These are phyloP conservation scores for Zoanthus sociatus DNA, from an alignment of 92 coral and sea anemone genomes.

Conservation along the genomic window DNA sequence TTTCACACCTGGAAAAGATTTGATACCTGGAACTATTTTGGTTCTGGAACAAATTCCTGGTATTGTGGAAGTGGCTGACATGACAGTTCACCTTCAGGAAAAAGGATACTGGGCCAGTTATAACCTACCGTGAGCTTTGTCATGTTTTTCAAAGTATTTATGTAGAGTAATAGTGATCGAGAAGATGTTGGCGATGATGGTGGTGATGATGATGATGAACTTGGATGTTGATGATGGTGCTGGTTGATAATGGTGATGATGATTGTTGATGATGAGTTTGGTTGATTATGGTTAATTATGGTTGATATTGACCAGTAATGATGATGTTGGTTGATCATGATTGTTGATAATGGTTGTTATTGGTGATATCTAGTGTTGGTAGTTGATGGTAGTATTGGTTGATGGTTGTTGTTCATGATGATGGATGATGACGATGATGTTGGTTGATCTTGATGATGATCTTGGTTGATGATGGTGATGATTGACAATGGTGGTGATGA, in stretches of 20 bases:
- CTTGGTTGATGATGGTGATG: too few species aligned
- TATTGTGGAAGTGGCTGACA: conserved; percentile 81
- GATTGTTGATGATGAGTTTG: not conserved
- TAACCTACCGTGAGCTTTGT: conserved; percentile 82
- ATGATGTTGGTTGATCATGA: not conserved
- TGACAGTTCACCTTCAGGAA: conserved; percentile 81
- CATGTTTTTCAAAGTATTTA: not conserved
- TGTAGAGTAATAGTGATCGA: not conserved
- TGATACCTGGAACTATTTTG: conserved; percentile 77
- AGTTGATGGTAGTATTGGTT: not conserved
- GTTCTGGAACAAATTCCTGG: conserved; percentile 92
- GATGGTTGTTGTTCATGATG: not conserved
- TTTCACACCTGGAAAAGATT: conserved; percentile 79
- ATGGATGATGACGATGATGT: too few species aligned
- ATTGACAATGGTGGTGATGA: too few species aligned
- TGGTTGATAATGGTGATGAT: not conserved
- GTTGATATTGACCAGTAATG: too few species aligned
- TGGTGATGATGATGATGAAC: too few species aligned
- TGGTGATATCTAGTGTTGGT: too few species aligned
- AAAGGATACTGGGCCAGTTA: conserved; percentile 94
- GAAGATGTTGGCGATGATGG: too few species aligned
- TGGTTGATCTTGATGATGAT: too few species aligned
- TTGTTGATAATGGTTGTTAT: not conserved
- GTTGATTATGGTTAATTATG: not conserved
- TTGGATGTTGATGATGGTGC: too few species aligned